Evolutionary conservation across 2,797 vertebrate genomes (phyloP), one percentile per base, ranked within the genome.

Genomic region (Sebastes hubbsi): DNA sequence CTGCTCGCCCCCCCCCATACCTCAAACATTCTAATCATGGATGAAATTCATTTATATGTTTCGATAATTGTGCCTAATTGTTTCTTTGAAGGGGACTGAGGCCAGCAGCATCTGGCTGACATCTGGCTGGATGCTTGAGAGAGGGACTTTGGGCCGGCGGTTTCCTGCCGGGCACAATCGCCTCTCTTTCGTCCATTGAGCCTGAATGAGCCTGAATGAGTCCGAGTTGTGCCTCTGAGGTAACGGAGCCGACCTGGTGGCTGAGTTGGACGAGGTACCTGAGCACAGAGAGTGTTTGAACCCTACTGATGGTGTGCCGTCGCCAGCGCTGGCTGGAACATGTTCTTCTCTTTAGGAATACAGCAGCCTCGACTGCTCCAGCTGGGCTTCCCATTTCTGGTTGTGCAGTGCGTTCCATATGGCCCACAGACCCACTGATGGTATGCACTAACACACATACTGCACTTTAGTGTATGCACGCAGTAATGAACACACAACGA

Each of bases 1-100:
- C 76, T 24, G 86, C 77, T 87, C 27, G 20, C 74, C 88, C 84
- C 74, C 77, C 20, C 8, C 8, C 36, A 13, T 11, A 54, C 36
- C 86, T 79, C 82, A 92, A 94, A 94, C 92, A 93, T 94, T 94
- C 90, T 94, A 95, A 95, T 95, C 92, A 87, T 92, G 91, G 93
- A 95, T 93, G 78, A 95, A 95, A 95, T 96, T 96, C 90, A 96
- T 96, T 96, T 95, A 94, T 95, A 95, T 92, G 94, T 95, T 91
- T 89, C 88, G 77, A 95, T 95, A 96, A 96, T 96, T 95, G 94
- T 87, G 82, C 90, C 88, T 96, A 96, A 96, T 96, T 95, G 94
- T 94, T 95, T 94, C 95, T 96, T 96, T 96, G 95, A 96, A 95
- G 93, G 83, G 85, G 84, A 85, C 80, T 13, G 63, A 83, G 89